Evolutionary conservation across 1,140 invertebrate species (phyloP).

Genomic region (Rhagoletis zephyria): DNA sequence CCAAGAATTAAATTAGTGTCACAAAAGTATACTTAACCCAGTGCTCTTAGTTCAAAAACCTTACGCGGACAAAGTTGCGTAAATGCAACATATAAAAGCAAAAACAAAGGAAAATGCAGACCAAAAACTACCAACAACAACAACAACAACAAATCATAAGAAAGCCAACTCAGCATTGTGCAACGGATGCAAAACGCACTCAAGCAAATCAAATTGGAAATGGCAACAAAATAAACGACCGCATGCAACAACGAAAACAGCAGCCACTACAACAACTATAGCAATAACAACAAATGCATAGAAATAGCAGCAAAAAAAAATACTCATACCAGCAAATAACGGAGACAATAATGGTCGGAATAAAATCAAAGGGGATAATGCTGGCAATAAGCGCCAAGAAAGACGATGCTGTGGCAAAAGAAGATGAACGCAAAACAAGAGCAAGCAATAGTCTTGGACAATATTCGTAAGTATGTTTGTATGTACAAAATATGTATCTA

Average conservation of each 20-base stretch:
- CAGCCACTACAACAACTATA: too few species aligned
- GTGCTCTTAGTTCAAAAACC: not conserved
- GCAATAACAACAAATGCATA: not conserved
- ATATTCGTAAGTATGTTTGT: not conserved
- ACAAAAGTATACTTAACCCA: not conserved
- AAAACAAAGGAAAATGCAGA: not conserved
- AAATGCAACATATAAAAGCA: not conserved
- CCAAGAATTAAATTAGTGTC: not conserved
- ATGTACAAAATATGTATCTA: not conserved
- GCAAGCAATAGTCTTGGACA: not conserved
- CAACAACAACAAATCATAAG: not conserved
- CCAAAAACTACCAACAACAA: not conserved
- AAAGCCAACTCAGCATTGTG: not conserved
- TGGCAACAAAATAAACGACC: constrained; percentile 39
- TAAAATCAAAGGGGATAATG: constrained; percentile 37
- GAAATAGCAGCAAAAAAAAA: not conserved
- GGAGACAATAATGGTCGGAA: constrained; percentile 11
- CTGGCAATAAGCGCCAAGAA: constrained; percentile 1
- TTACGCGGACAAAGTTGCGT: not conserved
- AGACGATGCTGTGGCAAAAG: not conserved
- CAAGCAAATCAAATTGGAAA: constrained; percentile 33
- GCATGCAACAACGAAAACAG: not conserved
- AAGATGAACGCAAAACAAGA: not conserved
- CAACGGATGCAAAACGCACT: constrained; percentile 27
- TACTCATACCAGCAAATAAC: not conserved